Evolutionary conservation across 2,888 invertebrate genomes (phyloP).

Genomic region (Sinotaia quadrata): DNA sequence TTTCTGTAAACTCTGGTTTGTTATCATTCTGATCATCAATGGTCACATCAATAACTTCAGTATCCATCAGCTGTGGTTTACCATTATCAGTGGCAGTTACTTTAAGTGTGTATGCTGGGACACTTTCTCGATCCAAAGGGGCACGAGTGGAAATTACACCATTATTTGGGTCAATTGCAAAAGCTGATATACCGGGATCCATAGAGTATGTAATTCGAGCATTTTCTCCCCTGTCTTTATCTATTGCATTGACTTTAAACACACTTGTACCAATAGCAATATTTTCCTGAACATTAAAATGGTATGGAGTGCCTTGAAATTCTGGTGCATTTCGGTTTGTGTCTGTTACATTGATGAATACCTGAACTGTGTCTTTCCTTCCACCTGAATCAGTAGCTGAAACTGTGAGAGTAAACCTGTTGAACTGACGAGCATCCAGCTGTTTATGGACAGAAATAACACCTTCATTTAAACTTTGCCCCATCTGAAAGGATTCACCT

Average conservation of each 20-base stretch:
- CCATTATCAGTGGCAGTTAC: conserved; percentile 96
- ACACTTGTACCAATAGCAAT: conserved; percentile 92
- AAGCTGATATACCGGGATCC: conserved; percentile 73
- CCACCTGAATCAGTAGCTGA: conserved; percentile 93
- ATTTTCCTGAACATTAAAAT: conserved; percentile 91
- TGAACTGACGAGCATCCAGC: conserved; percentile 92
- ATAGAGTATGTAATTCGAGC: conserved; percentile 78
- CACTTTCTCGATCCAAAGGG: conserved; percentile 86
- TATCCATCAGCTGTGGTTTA: conserved; percentile 89
- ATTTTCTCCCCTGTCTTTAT: conserved; percentile 95
- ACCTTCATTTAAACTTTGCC: conserved; percentile 83
- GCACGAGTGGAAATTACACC: conserved; percentile 93
- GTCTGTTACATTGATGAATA: conserved; percentile 93
- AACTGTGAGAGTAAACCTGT: conserved; percentile 77
- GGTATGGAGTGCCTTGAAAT: conserved; percentile 94
- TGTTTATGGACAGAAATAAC: conserved; percentile 86
- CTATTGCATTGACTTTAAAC: conserved; percentile 90
- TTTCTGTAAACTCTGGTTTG: conserved; percentile 87
- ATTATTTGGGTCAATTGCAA: conserved; percentile 91
- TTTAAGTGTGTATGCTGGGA: conserved; percentile 83
- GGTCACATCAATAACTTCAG: conserved; percentile 94
- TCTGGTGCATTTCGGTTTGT: conserved; percentile 95
- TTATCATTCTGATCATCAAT: conserved; percentile 98
- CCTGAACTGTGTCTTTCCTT: conserved; percentile 87
- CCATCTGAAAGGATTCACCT: conserved; percentile 81